Base-by-base conservation (phyloP, 1,140 invertebrate genomes). In the Leptinotarsa lineolata region DNA sequence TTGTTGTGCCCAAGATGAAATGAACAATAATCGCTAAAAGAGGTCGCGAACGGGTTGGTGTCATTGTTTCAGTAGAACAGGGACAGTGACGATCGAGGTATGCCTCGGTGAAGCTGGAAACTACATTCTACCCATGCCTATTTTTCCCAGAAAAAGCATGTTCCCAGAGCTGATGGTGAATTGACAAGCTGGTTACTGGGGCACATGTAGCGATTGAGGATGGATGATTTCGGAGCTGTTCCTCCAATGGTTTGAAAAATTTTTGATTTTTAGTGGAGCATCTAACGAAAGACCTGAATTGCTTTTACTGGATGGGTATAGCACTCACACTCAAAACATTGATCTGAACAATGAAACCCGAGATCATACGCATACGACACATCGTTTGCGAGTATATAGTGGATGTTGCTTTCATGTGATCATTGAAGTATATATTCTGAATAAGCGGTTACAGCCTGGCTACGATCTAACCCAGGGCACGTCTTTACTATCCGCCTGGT, bases 161-260 rank as follows among this genome's bases (percentile, higher is more conserved):
- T 4, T 5, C 3, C 3, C 20, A 24, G 15, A 63, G 20, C 0
- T 63, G 20, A 63, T 63, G 20, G 11, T 60, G 59, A 60, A 60
- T 60, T 8, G 11, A 13, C 11, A 8, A 13, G 11, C 59, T 60
- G 45, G 45, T 6, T 5, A 5, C 13, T 48, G 46, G 16, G 11
- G 2, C 4, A n/a, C n/a, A n/a, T 63, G n/a, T 20, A 63, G n/a
- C 3, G 60, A 63, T 63, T 63, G 71, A 39, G 80, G 81, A 22
- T 84, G 79, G 75, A 82, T 81, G 16, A 79, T 72, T 30, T 18
- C 75, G 4, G 77, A 81, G 18, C 16, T 81, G 13, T 85, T 84
- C 70, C 60, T 22, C 4, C 4, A 0, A 64, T 84, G 81, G 80
- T 81, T 84, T 66, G 72, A 83, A 64, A 79, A 75, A 60, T 84